Evolutionary conservation across 2,797 vertebrate genomes (phyloP).

Genomic region (Triplophysa yarkandensis): DNA sequence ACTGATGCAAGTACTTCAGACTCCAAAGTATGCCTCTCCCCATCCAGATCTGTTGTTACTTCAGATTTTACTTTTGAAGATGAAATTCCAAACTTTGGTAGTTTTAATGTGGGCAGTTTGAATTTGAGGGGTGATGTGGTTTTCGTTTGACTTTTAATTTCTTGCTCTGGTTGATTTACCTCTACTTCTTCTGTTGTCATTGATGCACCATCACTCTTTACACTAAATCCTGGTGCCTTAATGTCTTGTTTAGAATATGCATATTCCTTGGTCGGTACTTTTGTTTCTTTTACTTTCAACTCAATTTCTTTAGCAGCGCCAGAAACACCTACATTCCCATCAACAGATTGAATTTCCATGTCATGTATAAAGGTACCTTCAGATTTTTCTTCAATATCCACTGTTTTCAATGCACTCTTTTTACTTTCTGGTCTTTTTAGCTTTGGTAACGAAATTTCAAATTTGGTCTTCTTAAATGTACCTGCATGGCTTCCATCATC

Average conservation of each 20-base stretch:
- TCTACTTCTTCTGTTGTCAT: constrained; percentile 21
- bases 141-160: constrained; percentile 21
- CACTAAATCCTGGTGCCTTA: constrained; percentile 10
- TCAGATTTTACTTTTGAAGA: constrained; percentile 36
- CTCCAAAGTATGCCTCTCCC: constrained; percentile 15
- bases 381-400: not conserved
- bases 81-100: constrained; percentile 59
- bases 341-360: not conserved
- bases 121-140: constrained; percentile 43
- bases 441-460: constrained; percentile 43
- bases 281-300: not conserved
- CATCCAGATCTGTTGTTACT: constrained; percentile 9
- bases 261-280: constrained; percentile 42
- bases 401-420: not conserved
- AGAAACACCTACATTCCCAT: constrained; percentile 8
- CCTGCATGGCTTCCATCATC: constrained; percentile 12
- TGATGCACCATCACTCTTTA: constrained; percentile 11
- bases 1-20: constrained; percentile 1
- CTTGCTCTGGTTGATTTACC: constrained; percentile 11
- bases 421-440: constrained; percentile 9
- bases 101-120: constrained; percentile 51
- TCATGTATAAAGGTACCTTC: constrained; percentile 9
- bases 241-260: constrained; percentile 37
- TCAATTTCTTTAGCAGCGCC: constrained; percentile 43
- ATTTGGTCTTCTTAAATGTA: constrained; percentile 45